Base-by-base conservation (phyloP, 2,888 invertebrate genomes). In the Platycheirus albimanus region DNA sequence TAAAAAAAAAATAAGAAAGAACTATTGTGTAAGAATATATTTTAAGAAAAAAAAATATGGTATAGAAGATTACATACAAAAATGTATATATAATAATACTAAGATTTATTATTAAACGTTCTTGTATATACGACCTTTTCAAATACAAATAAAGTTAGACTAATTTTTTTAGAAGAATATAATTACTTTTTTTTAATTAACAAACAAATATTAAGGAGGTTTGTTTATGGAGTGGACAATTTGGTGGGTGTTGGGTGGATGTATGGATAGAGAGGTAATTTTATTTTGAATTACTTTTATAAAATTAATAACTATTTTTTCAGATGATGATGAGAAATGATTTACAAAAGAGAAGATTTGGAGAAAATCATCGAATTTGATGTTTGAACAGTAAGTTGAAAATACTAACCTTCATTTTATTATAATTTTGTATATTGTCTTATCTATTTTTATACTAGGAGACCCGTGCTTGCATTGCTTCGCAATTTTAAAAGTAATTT, bases 101-200 rank as follows among this genome's bases (percentile, higher is more conserved):
- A 78, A 83, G 78, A 74, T 64, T 78, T 74, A 83, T 83, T 74
- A 78, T 78, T 58, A 78, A 78, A 78, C 69, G 72, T 83, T 83
- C 83, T 83, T 83, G 83, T 83, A 83, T 28, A 83, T 83, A 83
- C 15, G 58, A 78, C 54, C 78, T 83, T 78, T 78, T 83, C 83
- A 83, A 83, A 83, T 83, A 83, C 83, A 83, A 83, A 83, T 83
- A 83, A 83, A 83, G 78, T 83, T 83, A 83, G 83, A 83, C 83
- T 83, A 83, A 83, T 83, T 83, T 83, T 83, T 83, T 83, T 83
- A 83, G 83, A 83, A 83, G 83, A 83, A 83, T 83, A 83, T 30
- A 61, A 49, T 61, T 61, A 58, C 24, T 15, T 61, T 61, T 75
- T 75, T 70, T 47, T 47, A 33, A 24, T 67, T 51, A 13, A 47